These are phyloP conservation scores for Drosophila serrata DNA, from an alignment of 1,140 invertebrate species.

Conservation along the genomic window DNA sequence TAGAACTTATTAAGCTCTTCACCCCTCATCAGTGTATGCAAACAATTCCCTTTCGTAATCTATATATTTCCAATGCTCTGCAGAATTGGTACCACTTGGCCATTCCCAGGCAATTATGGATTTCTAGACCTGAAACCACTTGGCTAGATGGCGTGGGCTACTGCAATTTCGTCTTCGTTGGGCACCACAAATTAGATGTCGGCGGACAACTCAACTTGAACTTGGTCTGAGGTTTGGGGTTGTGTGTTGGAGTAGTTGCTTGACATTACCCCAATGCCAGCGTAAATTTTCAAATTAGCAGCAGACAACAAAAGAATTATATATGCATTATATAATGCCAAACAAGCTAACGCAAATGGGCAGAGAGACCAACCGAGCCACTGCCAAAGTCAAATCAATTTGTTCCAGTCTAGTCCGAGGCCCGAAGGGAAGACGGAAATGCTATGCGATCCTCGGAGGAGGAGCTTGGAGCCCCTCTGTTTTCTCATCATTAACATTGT, in stretches of 20 bases:
- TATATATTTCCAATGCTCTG: conserved; percentile 8
- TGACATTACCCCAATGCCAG: conserved; percentile 76
- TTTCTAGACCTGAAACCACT: conserved; percentile 13
- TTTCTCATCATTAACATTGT: conserved; percentile 80
- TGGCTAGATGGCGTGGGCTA: conserved; percentile 49
- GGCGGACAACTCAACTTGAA: conserved; percentile 52
- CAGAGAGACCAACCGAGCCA: conserved; percentile 8
- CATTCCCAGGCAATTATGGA: conserved; percentile 45
- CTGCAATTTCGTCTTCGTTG: conserved; percentile 49
- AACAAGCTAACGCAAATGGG: conserved; percentile 56
- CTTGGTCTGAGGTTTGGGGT: conserved; percentile 20
- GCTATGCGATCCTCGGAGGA: conserved; percentile 16
- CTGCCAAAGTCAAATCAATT: conserved; percentile 68
- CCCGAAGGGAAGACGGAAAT: conserved; percentile 68
- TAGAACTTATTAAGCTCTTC: background rate
- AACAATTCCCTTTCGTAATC: background rate
- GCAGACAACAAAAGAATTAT: conserved; percentile 79
- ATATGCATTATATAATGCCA: conserved; percentile 72
- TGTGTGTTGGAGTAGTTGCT: conserved; percentile 7
- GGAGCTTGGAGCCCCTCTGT: conserved; percentile 9
- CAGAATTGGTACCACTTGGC: background rate
- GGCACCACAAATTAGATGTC: conserved; percentile 64
- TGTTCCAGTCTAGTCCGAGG: conserved; percentile 54
- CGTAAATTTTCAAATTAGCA: conserved; percentile 70
- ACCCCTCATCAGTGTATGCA: background rate